Base-by-base conservation (phyloP, 1,140 invertebrate genomes). In the Caenorhabditis inopinata region DNA sequence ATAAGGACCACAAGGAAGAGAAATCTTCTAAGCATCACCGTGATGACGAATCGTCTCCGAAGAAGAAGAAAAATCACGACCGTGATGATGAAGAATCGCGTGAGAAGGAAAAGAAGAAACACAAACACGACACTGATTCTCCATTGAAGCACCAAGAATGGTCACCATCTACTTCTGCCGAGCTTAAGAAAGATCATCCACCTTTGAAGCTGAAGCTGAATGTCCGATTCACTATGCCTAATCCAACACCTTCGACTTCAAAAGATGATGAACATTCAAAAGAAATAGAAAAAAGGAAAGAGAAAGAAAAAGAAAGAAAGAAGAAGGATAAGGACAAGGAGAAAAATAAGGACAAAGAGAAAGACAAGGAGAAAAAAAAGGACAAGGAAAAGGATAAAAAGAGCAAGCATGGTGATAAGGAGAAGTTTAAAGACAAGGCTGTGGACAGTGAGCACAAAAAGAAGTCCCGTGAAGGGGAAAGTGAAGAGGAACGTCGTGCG, bases 391-490 rank as follows among this genome's bases (percentile, higher is more conserved):
- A 68, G n/a, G 14, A 68, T 7, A 38, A 42, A 16, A 16, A 68
- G n/a, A 4, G 42, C n/a, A 68, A 68, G 21, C 32, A 42, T 18
- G 5, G n/a, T 3, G 16, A 68, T 3, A 11, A 32, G 11, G 16
- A 62, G 53, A 11, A 62, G 51, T 2, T 14, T 3, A 68, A 68
- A 38, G 32, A 38, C 14, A 42, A 42, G 38, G 38, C 5, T 14
- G 14, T 7, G 16, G 23, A 38, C 32, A 68, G 21, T 29, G 58
- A 68, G n/a, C 32, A 38, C 32, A 68, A 68, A 32, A 38, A n/a
- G n/a, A 68, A 68, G n/a, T 38, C 58, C 6, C 58, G n/a, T 68
- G 58, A 68, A 68, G 58, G 32, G 35, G 58, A 68, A 68, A 68
- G 29, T 68, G 58, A 68, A 68, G 58, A 68, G n/a, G 58, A 68